Evolutionary conservation across 92 coral and sea anemone genomes (phyloP).

Genomic region (Epizoanthus fatuus): DNA sequence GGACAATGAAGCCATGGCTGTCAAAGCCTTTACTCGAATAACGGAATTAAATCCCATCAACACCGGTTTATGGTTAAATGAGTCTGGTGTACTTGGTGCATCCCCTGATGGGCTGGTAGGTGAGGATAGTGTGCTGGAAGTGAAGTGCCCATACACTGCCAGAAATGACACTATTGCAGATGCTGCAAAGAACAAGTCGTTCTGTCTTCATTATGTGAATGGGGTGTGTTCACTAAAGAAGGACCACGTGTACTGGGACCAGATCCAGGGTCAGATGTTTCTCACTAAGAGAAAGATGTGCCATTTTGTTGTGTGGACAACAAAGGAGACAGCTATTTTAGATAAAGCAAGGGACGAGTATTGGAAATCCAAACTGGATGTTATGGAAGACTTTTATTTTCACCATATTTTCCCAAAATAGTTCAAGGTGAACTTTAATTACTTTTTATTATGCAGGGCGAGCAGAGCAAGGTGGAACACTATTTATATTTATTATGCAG

Average conservation of each 20-base stretch:
- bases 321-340: neutral
- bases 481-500: constrained; percentile 7
- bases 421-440: constrained; percentile 13
- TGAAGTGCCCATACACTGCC: constrained; percentile 9
- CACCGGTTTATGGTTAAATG: no score
- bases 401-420: constrained; percentile 23
- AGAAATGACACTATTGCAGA: constrained; percentile 11
- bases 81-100: no score
- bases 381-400: constrained; percentile 22
- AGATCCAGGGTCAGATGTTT: no score
- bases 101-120: no score
- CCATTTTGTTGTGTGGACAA: neutral
- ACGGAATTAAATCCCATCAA: neutral
- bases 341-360: constrained; percentile 10
- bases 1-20: constrained; percentile 25
- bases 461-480: neutral
- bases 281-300: constrained; percentile 4
- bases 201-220: neutral
- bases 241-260: constrained; percentile 5
- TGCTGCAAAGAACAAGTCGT: neutral
- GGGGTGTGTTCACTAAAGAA: constrained; percentile 3
- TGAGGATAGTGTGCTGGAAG: no score
- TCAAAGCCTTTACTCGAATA: constrained; percentile 4
- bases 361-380: constrained; percentile 4
- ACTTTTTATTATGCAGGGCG: constrained; percentile 12